A percentile compares a stretch with the other conserved stretches of the same genome.
Conservation (phyloP, 2,113 vertebrate genomes). For the Otus sunia region DNA sequence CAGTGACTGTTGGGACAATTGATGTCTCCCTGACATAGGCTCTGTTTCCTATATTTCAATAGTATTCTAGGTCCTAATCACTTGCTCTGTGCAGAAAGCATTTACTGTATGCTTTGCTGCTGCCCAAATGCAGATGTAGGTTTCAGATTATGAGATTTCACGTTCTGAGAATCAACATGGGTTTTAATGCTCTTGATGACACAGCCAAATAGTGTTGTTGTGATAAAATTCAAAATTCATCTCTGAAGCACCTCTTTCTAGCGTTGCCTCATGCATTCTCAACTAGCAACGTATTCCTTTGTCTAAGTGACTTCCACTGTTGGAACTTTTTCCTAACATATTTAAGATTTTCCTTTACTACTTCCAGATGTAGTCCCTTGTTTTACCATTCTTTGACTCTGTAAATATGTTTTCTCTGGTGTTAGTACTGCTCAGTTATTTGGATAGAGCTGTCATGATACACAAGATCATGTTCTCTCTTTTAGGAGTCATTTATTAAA, state of each 20-base stretch:
- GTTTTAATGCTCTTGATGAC: constrained; percentile 35
- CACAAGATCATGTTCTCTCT: constrained; percentile 1
- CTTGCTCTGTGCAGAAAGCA: neutral
- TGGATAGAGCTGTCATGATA: neutral
- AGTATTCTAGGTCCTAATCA: neutral
- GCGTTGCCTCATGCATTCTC: constrained; percentile 62
- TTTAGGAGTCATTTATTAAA: neutral
- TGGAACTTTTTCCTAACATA: constrained; percentile 50
- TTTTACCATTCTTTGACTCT: constrained; percentile 31
- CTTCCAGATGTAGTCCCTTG: constrained; percentile 63
- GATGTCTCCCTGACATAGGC: neutral
- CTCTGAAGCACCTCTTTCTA: constrained; percentile 60
- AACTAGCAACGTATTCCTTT: constrained; percentile 62
- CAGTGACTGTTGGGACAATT: neutral
- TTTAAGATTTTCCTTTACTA: constrained; percentile 63
- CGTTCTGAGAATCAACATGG: neutral
- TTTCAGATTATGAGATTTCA: constrained; percentile 22
- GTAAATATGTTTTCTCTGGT: constrained; percentile 42
- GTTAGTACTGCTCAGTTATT: neutral
- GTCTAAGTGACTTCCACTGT: constrained; percentile 63
- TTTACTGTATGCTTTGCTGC: neutral
- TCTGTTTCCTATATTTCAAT: neutral
- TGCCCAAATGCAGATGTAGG: constrained; percentile 11
- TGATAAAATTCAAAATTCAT: constrained; percentile 59
- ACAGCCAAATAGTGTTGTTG: constrained; percentile 54